phyloP scores from a whole-genome alignment of 1,140 invertebrate genomes.

The Eurosta solidaginis region DNA sequence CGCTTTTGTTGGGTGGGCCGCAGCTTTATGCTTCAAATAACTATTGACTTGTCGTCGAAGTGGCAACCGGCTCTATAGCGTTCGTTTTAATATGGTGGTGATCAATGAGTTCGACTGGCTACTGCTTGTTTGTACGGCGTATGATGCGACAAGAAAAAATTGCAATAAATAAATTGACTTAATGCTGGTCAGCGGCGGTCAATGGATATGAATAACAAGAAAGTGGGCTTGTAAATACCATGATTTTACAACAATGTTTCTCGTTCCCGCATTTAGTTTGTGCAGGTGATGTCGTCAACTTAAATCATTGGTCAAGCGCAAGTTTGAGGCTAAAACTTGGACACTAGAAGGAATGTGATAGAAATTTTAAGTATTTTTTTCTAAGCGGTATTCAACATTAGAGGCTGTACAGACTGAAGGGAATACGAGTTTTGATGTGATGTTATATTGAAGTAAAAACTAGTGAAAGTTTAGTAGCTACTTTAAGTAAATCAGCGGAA shows the following conservation, averaged over 20 bases:
- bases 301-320: neutral
- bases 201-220: too few species aligned
- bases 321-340: neutral
- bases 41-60: neutral
- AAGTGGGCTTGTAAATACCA: neutral
- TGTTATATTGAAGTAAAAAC: too few species aligned
- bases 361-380: too few species aligned
- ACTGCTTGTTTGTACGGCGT: neutral
- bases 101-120: constrained; percentile 16
- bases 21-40: neutral
- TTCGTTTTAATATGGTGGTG: constrained; percentile 18
- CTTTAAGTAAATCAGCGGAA: too few species aligned
- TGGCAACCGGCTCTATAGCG: constrained; percentile 10
- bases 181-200: neutral
- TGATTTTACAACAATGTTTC: neutral
- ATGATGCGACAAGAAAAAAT: neutral
- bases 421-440: too few species aligned
- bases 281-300: neutral
- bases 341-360: neutral
- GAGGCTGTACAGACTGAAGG: too few species aligned
- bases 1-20: neutral
- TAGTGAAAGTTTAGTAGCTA: too few species aligned
- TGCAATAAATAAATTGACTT: neutral
- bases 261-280: neutral
- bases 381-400: too few species aligned